Evolutionary conservation across 2,888 invertebrate species (phyloP), one percentile per base, ranked within the genome.

Genomic region (Apodemia zela): DNA sequence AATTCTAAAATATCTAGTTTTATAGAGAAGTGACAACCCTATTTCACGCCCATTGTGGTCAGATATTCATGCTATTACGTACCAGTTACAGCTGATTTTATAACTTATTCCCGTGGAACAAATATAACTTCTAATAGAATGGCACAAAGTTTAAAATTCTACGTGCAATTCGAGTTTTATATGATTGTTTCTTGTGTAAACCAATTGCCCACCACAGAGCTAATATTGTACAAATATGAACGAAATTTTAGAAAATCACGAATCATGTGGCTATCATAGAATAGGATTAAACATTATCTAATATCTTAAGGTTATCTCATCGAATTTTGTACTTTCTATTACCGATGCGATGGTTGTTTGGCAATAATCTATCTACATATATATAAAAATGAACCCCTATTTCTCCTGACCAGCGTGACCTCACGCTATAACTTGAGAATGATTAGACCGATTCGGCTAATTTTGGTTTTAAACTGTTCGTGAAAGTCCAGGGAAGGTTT

Each of bases 41-140:
- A 54, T 6, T 4, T 4, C 25, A 54, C 73, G 73, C 75, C 75
- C 77, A 73, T 69, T 71, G 67, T 68, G 69, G 69, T 67, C 69
- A 71, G 70, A 66, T 66, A 65, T 66, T 66, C 63, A 54, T 21
- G 62, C 63, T 63, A 68, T 66, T 66, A 61, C 67, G 42, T 54
- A 5, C 13, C 21, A 13, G 21, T 54, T 58, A 33, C 47, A 62
- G 62, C 62, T 62, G 59, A 62, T 59, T 59, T 58, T 47, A 21
- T n/a, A 25, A 54, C 47, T 21, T 15, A 17, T 13, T 33, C 15
- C 38, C 25, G 25, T 33, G 33, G 33, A 49, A 33, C 21, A 21
- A 25, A 47, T 51, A 15, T 25, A 18, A 13, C 29, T 42, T 58
- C 17, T 42, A 17, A 45, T 57, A 45, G 10, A 42, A 42, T 15